Evolutionary conservation across 2,888 invertebrate genomes (phyloP), one percentile per base, ranked within the genome.

Genomic region (Calameuta pallipes): DNA sequence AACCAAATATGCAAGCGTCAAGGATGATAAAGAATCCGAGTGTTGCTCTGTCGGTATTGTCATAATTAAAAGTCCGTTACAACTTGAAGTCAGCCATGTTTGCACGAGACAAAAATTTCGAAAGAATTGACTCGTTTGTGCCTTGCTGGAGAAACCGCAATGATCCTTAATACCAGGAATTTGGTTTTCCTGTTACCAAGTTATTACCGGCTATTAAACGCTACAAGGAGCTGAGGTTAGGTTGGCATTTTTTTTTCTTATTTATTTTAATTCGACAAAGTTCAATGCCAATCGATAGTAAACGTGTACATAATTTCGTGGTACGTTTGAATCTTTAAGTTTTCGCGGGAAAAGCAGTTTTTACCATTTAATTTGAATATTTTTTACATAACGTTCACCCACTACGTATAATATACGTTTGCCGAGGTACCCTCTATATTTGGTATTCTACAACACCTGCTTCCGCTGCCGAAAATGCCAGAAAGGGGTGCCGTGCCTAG

Each of bases 381-480:
- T 56, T 4, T 23, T 6, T 6, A 15, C 9, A 23, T 23, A 56
- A 56, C 23, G 1, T 56, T 56, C 23, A 23, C 0, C 6, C 23
- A 9, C 41, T 6, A 23, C 23, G 41, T 56, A 23, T 23, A 56
- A 56, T 23, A 37, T 23, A 41, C 15, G 15, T 23, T 23, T 23
- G 9, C 9, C 23, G 23, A 56, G 56, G 56, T 56, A 56, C 9
- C 0, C 23, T 56, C 56, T 56, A 0, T 23, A 56, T 56, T 56
- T 23, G 56, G 23, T 56, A 68, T 75, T 15, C 36, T 35, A 34
- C 78, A 69, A 79, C 86, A 87, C 82, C 84, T 86, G 87, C 74
- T 85, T 86, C 85, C 87, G 85, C 79, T 81, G 77, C 76, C 81
- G 75, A 83, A 84, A 85, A 83, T 79, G 12, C 71, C 68, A 75